Evolutionary conservation across 1,140 invertebrate genomes (phyloP).

Genomic region (Formica exsecta): DNA sequence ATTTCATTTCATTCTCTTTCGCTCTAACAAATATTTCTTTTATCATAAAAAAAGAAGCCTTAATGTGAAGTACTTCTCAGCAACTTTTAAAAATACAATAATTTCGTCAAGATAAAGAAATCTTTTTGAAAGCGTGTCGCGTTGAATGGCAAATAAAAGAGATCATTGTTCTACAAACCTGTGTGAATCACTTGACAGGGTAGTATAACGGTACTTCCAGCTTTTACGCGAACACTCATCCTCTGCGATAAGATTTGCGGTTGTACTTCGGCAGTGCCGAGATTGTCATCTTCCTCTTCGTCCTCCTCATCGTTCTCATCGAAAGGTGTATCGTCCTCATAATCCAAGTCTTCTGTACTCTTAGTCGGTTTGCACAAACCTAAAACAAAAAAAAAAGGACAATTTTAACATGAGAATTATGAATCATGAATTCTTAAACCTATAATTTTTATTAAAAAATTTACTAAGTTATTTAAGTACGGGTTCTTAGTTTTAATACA

Average conservation of each 20-base stretch:
- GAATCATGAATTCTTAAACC: background rate
- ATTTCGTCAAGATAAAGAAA: background rate
- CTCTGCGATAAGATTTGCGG: slow-evolving; percentile 69
- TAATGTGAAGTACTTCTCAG: background rate
- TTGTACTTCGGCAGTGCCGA: slow-evolving; percentile 26
- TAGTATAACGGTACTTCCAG: slow-evolving; percentile 72
- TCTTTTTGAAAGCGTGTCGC: background rate
- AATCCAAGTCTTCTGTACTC: slow-evolving; percentile 55
- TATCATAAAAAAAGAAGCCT: background rate
- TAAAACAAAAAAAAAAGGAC: slow-evolving; percentile 63
- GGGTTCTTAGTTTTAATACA: background rate
- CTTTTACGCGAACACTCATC: slow-evolving; percentile 31
- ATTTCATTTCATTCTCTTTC: background rate
- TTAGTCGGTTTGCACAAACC: slow-evolving; percentile 73
- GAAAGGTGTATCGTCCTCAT: slow-evolving; percentile 65
- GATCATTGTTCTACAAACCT: slow-evolving; percentile 65
- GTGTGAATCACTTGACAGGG: slow-evolving; percentile 73
- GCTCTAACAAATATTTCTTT: background rate
- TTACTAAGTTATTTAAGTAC: background rate
- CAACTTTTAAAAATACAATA: background rate
- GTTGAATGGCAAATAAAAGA: background rate
- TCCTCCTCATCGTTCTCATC: slow-evolving; percentile 69
- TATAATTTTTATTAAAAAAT: slow-evolving; percentile 7
- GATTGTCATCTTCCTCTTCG: slow-evolving; percentile 59
- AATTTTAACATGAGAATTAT: background rate